Evolutionary conservation across 1,140 invertebrate genomes (phyloP).

Genomic region (Paraescarpia echinospica): DNA sequence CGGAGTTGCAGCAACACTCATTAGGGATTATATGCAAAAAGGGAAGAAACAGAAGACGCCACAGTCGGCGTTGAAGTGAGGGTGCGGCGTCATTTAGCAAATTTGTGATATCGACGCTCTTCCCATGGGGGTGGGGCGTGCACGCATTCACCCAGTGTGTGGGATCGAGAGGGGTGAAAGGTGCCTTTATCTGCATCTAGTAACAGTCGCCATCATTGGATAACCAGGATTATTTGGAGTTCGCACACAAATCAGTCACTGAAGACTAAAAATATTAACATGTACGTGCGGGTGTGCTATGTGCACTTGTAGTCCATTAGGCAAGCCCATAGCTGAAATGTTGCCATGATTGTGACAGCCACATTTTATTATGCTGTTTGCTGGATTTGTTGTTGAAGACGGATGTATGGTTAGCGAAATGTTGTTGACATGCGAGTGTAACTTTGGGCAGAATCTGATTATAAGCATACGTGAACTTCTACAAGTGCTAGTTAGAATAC

Average conservation of each 20-base stretch:
- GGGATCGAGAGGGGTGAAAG: neutral
- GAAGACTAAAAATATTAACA: constrained; percentile 3
- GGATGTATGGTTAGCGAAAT: neutral
- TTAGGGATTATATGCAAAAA: constrained; percentile 32
- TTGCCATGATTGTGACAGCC: neutral
- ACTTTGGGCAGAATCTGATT: neutral
- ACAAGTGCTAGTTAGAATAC: neutral
- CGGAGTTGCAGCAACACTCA: constrained; percentile 61
- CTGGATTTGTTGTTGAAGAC: neutral
- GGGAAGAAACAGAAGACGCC: constrained; percentile 9
- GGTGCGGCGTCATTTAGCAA: neutral
- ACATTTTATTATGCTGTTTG: neutral
- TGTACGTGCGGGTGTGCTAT: neutral
- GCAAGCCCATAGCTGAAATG: neutral
- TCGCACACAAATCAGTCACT: neutral
- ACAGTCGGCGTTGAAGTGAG: neutral
- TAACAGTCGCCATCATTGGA: neutral
- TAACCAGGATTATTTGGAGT: neutral
- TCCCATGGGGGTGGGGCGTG: neutral
- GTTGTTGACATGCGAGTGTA: neutral
- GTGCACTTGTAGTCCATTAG: neutral
- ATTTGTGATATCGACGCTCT: neutral
- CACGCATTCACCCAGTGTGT: too few relatives aligned
- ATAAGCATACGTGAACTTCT: neutral
- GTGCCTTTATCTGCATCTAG: neutral